A percentile compares a stretch with the other conserved stretches of the same genome.
phyloP scores from a whole-genome alignment of 2,797 vertebrate genomes.

The Molossus molossus region DNA sequence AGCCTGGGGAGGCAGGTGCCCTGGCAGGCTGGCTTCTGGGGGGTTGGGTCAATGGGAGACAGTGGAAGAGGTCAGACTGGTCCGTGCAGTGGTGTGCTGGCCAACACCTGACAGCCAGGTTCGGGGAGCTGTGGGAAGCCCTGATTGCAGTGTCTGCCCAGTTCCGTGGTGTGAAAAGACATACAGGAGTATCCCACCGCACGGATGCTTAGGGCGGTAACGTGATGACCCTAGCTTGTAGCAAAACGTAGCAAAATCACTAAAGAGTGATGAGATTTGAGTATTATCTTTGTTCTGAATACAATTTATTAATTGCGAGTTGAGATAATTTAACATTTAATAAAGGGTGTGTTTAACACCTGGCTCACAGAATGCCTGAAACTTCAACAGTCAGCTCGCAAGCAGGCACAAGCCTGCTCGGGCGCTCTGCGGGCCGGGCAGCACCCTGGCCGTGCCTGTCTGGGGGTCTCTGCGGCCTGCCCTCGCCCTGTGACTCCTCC shows the following conservation, averaged over 20 bases:
- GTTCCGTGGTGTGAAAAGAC: accelerated
- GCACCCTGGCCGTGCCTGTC: accelerated
- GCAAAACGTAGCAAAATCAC: not conserved
- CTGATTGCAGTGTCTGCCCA: accelerated
- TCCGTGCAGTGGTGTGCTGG: accelerated
- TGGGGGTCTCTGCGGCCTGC: not conserved
- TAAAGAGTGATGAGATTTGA: not conserved
- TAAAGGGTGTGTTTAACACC: not conserved
- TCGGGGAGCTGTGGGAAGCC: not conserved
- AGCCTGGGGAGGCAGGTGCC: not conserved
- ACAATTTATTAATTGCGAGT: not conserved
- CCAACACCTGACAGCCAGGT: not conserved
- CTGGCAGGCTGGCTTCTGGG: not conserved
- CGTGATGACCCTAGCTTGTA: accelerated
- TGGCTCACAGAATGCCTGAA: not conserved
- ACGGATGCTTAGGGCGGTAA: accelerated
- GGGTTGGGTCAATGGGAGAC: not conserved
- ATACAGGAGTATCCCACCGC: accelerated
- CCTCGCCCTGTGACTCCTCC: not conserved
- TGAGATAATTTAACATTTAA: not conserved
- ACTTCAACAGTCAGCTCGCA: accelerated
- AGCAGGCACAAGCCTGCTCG: accelerated
- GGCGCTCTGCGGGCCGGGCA: accelerated
- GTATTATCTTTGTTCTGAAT: not conserved
- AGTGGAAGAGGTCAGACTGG: not conserved